Percentiles rank a stretch among this genome's conserved stretches.
Evolutionary conservation across 2,113 vertebrate species (phyloP).

Genomic region (Montifringilla adamsi): DNA sequence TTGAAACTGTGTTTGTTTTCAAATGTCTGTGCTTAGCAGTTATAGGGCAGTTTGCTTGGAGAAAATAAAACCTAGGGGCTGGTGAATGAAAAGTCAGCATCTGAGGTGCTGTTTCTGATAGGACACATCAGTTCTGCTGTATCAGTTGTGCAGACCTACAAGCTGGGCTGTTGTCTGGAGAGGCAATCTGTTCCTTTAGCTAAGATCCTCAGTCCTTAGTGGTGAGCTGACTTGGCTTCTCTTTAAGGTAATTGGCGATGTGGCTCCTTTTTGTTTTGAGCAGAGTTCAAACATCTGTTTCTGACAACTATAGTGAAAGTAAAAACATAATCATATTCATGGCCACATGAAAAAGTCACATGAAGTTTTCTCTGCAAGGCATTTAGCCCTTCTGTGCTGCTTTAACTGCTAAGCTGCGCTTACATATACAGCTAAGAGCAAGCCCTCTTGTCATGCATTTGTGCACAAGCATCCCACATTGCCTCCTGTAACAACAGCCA

Average conservation of each 20-base stretch:
- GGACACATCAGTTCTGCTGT: background rate
- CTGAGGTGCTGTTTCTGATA: background rate
- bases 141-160: background rate
- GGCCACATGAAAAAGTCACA: slow-evolving; percentile 28
- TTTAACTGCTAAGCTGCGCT: slow-evolving; percentile 43
- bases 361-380: slow-evolving; percentile 12
- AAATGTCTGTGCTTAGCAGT: background rate
- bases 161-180: background rate
- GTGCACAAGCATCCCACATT: slow-evolving; percentile 64
- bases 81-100: background rate
- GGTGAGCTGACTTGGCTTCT: background rate
- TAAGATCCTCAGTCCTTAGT: background rate
- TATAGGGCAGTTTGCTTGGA: background rate
- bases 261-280: background rate
- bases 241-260: background rate
- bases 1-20: background rate
- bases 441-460: slow-evolving; percentile 58
- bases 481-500: slow-evolving; percentile 71
- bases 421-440: slow-evolving; percentile 44
- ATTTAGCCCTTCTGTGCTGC: background rate
- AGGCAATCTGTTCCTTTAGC: background rate
- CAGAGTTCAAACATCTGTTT: background rate
- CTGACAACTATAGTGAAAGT: background rate
- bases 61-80: background rate
- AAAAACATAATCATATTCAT: slow-evolving; percentile 1